Evolutionary conservation across 2,797 vertebrate genomes (phyloP), one percentile per base, ranked within the genome.

Genomic region (Hemibagrus guttatus): DNA sequence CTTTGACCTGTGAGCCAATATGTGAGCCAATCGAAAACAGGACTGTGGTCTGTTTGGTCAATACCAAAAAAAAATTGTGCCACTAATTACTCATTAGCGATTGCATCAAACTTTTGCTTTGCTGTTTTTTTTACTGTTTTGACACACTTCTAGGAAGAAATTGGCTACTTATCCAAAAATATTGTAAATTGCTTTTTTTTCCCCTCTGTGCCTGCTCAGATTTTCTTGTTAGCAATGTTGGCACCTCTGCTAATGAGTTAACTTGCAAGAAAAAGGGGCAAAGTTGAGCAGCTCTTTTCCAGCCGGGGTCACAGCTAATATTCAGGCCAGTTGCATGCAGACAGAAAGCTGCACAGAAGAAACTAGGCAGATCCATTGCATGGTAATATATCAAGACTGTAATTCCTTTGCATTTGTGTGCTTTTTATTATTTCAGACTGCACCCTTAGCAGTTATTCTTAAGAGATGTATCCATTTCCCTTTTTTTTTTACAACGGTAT

Each of bases 281-380:
- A 35, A 71, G 74, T 84, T 54, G 39, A 82, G 80, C 80, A 66
- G 80, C 46, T 66, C 16, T 23, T 61, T 82, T 82, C 42, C 61
- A 82, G 61, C 80, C 31, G 1, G n/a, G 80, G 80, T 82, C 80
- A 68, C 46, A 66, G 61, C 80, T 52, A 52, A 82, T 66, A 82
- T 82, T 82, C 46, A 52, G 46, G 26, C 80, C 42, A 52, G 26
- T 23, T 28, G 17, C 59, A 64, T 12, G 16, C 26, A 28, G 39
- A 82, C 61, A 64, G 46, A 82, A 82, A 66, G 58, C 78, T n/a
- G 56, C 23, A n/a, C 35, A 26, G 9, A 82, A 35, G n/a, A 0
- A 52, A n/a, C n/a, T 42, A 54, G n/a, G 11, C 61, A 52, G 80
- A 81, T 81, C 35, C 39, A 46, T 9, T n/a, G 58, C 59, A 11